phyloP scores from a whole-genome alignment of 1,140 invertebrate species.

The Zaprionus tsacasi region DNA sequence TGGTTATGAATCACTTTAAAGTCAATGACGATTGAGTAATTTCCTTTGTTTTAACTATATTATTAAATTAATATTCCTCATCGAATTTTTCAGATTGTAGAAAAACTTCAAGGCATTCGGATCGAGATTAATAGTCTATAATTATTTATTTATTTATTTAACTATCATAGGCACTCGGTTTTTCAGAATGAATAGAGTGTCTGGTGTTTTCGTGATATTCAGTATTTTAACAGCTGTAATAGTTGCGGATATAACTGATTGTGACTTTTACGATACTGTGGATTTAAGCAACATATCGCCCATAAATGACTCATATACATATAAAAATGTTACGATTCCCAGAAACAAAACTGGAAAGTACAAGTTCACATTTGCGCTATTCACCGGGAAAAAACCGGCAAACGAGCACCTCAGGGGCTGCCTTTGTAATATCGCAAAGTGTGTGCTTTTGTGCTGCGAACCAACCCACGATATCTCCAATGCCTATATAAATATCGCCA shows the following conservation, averaged over 20 bases:
- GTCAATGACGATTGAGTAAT: too few relatives aligned
- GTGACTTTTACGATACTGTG: slow-evolving; percentile 13
- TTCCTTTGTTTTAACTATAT: too few relatives aligned
- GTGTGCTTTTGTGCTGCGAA: slow-evolving; percentile 12
- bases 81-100: too few relatives aligned
- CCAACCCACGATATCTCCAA: neutral
- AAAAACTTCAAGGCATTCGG: too few relatives aligned
- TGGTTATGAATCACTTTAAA: too few relatives aligned
- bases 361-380: neutral
- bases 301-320: neutral
- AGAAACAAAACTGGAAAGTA: neutral
- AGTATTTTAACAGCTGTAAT: neutral
- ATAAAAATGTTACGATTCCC: slow-evolving; percentile 10
- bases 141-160: too few relatives aligned
- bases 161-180: too few relatives aligned
- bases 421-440: neutral
- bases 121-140: too few relatives aligned
- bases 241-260: neutral
- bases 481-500: neutral
- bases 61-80: too few relatives aligned
- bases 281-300: neutral
- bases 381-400: neutral
- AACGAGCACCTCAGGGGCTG: neutral
- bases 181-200: neutral
- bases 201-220: neutral